These are phyloP conservation scores for Emydoidea blandingii DNA, from an alignment of 2,797 vertebrate species.

Conservation along the genomic window DNA sequence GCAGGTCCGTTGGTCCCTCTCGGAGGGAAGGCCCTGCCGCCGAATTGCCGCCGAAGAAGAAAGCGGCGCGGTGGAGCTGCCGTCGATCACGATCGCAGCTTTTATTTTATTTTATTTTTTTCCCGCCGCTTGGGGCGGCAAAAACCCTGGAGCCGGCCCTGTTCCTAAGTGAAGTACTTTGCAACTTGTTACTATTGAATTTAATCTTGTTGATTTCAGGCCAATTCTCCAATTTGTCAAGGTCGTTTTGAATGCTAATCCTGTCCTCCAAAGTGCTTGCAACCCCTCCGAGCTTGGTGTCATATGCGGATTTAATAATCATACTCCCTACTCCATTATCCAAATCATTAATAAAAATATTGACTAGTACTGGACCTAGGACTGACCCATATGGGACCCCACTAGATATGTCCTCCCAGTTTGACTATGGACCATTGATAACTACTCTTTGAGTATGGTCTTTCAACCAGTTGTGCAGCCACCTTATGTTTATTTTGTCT, in stretches of 20 bases:
- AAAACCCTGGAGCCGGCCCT: no score
- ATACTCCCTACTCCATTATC: background rate
- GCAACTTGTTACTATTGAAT: background rate
- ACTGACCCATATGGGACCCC: background rate
- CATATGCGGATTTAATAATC: background rate
- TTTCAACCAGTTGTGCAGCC: background rate
- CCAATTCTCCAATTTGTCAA: background rate
- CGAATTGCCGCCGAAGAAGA: no score
- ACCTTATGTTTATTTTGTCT: background rate
- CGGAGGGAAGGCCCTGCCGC: no score
- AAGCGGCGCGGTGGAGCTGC: no score
- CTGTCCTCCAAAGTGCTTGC: background rate
- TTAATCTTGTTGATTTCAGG: background rate
- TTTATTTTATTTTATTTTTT: no score
- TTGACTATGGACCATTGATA: background rate
- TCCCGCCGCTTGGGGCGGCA: no score
- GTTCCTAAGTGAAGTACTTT: background rate
- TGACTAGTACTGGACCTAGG: background rate
- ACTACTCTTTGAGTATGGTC: background rate
- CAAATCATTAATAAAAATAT: background rate
- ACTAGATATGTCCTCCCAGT: background rate
- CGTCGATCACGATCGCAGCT: no score
- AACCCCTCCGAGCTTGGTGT: background rate
- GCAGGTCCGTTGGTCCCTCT: no score
- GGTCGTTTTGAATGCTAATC: background rate